Evolutionary conservation across 1,140 invertebrate species (phyloP), one percentile per base, ranked within the genome.

Genomic region (Batillaria attramentaria): DNA sequence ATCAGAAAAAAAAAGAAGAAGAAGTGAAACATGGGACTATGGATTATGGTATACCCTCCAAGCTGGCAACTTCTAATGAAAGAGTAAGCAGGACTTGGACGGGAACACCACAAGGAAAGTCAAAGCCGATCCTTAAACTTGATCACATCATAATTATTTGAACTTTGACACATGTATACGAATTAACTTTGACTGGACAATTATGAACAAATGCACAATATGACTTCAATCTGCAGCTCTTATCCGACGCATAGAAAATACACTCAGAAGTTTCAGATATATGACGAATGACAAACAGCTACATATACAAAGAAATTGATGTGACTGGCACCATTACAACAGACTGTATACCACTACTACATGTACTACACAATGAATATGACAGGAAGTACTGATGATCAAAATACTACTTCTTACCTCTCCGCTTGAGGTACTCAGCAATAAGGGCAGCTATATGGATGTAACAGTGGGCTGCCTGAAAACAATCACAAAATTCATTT

Each of bases 391-490:
- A 41, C 65, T 65, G 37, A 60, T 33, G 31, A 3, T 6, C 13
- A 37, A 1, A 66, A 72, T 50, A 72, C 42, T 90, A 87, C 41
- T 93, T 93, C 50, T 93, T 90, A 62, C 94, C 94, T 88, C 95
- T 94, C 74, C 96, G 91, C 86, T 96, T 96, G 28, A 98, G 91
- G 91, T 97, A 98, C 90, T 98, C 96, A 1, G 97, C 96, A 92
- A 98, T 96, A 2, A 98, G 91, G 0, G 97, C 97, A 5, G 96
- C 96, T 83, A 98, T 97, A 86, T 98, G 97, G 18, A 97, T 92
- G 87, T 96, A 95, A 87, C 96, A 92, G 82, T 91, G 91, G n/a
- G 91, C 92, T 73, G 90, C 91, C 87, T 92, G 86, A 42, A 80
- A 84, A 78, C 65, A 35, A 73, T 79, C 70, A 79, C 62, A 72